phyloP scores from a whole-genome alignment of 1,140 invertebrate species.

The Drosophila pachea region DNA sequence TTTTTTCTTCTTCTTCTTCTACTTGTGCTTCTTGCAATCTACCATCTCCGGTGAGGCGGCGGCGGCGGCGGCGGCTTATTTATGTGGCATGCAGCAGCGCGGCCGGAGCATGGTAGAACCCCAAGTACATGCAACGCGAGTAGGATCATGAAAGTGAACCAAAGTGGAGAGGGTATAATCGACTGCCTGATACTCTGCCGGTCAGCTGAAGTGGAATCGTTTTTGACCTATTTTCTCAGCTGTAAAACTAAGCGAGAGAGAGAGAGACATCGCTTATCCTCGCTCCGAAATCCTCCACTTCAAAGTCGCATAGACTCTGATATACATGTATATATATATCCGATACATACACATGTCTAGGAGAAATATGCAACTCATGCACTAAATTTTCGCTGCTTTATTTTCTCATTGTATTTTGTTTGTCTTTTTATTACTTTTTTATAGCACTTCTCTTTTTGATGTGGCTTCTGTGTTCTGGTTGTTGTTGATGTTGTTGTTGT shows the following conservation, averaged over 20 bases:
- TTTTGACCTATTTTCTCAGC: too few relatives aligned
- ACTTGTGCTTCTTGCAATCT: conserved; percentile 5
- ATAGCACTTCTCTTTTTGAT: too few relatives aligned
- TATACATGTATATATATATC: not conserved
- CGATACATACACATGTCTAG: not conserved
- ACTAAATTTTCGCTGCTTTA: conserved; percentile 76
- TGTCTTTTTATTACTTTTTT: too few relatives aligned
- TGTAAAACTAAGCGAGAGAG: too few relatives aligned
- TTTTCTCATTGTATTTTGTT: conserved; percentile 69
- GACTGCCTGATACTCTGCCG: too few relatives aligned
- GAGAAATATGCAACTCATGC: conserved; percentile 73
- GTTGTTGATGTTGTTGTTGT: not conserved
- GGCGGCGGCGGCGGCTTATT: conserved; percentile 53
- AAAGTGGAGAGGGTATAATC: too few relatives aligned
- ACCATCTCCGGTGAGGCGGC: conserved; percentile 36
- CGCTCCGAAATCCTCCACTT: too few relatives aligned
- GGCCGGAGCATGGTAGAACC: conserved; percentile 44
- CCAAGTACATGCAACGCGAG: conserved; percentile 49
- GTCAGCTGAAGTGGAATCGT: too few relatives aligned
- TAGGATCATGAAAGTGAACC: conserved; percentile 46
- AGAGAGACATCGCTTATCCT: too few relatives aligned
- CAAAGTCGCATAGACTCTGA: not conserved
- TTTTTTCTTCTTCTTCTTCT: not conserved
- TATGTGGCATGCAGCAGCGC: conserved; percentile 72
- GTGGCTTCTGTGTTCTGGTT: too few relatives aligned